Evolutionary conservation across 2,113 vertebrate genomes (phyloP).

Genomic region (Origma solitaria): DNA sequence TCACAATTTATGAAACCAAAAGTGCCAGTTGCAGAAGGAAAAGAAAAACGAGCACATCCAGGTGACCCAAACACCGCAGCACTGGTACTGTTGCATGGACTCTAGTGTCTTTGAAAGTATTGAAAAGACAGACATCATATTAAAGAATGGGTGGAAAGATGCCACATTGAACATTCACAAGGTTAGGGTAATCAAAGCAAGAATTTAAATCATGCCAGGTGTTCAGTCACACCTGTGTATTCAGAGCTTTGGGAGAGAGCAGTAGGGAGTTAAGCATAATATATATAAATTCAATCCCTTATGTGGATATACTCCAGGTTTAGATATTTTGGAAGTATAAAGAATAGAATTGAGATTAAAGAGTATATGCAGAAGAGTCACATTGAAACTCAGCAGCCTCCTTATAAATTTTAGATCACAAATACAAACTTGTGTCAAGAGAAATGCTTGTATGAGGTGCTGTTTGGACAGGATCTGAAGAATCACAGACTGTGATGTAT

Average conservation of each 20-base stretch:
- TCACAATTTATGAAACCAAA: background rate
- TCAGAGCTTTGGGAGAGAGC: background rate
- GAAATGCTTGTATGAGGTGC: conserved; percentile 38
- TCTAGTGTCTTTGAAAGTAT: background rate
- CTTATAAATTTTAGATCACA: conserved; percentile 45
- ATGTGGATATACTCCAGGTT: background rate
- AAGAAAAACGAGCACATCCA: background rate
- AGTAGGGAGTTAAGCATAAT: background rate
- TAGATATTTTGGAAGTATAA: background rate
- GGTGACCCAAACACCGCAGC: fast-evolving
- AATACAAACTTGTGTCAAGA: background rate
- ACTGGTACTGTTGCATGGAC: background rate
- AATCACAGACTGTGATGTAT: conserved; percentile 31
- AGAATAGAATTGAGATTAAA: conserved; percentile 29
- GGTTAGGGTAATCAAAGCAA: background rate
- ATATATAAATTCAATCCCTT: background rate
- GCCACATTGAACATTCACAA: background rate
- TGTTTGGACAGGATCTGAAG: conserved; percentile 46
- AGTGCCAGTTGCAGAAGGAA: background rate
- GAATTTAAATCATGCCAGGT: background rate
- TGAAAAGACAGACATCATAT: background rate
- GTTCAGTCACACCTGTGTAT: background rate
- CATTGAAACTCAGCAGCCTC: conserved; percentile 16
- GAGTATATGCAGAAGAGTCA: conserved; percentile 7
- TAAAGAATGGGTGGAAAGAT: background rate